Conservation (phyloP, 2,888 invertebrate species). For the Trichogramma dendrolimi region DNA sequence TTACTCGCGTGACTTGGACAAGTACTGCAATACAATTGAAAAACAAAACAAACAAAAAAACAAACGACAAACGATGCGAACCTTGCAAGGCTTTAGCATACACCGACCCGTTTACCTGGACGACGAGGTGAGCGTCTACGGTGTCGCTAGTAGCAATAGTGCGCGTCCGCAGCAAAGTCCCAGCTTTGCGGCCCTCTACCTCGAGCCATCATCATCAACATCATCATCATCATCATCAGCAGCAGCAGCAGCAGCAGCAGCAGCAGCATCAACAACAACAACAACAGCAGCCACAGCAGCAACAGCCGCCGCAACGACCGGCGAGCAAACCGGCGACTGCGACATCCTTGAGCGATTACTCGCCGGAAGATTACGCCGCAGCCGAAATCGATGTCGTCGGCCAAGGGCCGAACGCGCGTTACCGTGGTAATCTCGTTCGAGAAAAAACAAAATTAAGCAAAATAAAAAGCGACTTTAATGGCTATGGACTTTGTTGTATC, state of each 20-base stretch:
- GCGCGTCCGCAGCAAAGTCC: constrained; percentile 5
- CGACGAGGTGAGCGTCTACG: constrained; percentile 51
- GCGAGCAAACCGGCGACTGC: constrained; percentile 3
- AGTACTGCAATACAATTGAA: too few species aligned
- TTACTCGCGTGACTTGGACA: too few species aligned
- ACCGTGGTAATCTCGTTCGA: constrained; percentile 47
- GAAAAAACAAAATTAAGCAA: constrained; percentile 34
- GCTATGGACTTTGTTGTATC: too few species aligned
- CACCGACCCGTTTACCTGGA: constrained; percentile 47
- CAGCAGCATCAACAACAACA: too few species aligned
- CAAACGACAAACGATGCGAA: not conserved
- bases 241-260: too few species aligned
- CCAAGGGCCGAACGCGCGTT: constrained; percentile 29
- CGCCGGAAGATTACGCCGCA: constrained; percentile 32
- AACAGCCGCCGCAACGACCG: too few species aligned
- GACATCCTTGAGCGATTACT: constrained; percentile 38
- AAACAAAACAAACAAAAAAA: not conserved
- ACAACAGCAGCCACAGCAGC: too few species aligned
- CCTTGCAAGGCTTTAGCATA: constrained; percentile 42
- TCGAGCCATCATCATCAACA: constrained; percentile 17
- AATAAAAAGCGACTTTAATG: not conserved
- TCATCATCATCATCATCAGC: too few species aligned
- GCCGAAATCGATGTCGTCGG: not conserved
- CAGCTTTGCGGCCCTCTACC: constrained; percentile 2
- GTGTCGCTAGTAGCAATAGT: not conserved